A percentile compares a stretch with the other conserved stretches of the same genome.
Evolutionary conservation across 1,140 invertebrate genomes (phyloP).

Genomic region (Portunus trituberculatus): DNA sequence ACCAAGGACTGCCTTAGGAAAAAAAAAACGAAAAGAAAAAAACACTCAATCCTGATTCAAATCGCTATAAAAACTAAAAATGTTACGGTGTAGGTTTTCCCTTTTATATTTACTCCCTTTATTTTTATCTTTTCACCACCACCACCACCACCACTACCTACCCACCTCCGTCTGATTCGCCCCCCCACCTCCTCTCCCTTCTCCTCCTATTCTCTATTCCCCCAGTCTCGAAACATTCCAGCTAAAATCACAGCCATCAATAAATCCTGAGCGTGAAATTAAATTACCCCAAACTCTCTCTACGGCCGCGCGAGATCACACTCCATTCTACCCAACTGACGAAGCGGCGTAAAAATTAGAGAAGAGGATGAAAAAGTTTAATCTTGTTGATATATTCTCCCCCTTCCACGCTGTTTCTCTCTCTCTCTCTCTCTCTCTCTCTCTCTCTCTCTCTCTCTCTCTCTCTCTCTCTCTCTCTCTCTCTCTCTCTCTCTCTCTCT

Average conservation of each 20-base stretch:
- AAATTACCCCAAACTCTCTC: neutral
- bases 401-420: neutral
- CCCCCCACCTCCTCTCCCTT: neutral
- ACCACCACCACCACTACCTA: no score
- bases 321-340: conserved; percentile 10
- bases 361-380: conserved; percentile 2
- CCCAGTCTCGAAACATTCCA: neutral
- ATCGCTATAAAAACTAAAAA: neutral
- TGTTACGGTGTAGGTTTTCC: neutral
- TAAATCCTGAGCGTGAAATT: conserved; percentile 22
- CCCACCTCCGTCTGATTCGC: no score
- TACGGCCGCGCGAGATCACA: conserved; percentile 8
- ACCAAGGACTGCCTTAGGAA: no score
- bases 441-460: neutral
- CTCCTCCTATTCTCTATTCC: neutral
- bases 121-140: no score
- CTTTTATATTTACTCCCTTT: neutral
- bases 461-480: neutral
- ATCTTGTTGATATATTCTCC: conserved; percentile 14
- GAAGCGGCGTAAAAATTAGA: neutral
- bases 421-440: neutral
- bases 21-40: no score
- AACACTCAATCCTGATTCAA: no score
- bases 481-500: neutral
- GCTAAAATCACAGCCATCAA: conserved; percentile 21